These are phyloP conservation scores for Bombus picipes DNA, from an alignment of 1,140 invertebrate genomes.

Conservation along the genomic window DNA sequence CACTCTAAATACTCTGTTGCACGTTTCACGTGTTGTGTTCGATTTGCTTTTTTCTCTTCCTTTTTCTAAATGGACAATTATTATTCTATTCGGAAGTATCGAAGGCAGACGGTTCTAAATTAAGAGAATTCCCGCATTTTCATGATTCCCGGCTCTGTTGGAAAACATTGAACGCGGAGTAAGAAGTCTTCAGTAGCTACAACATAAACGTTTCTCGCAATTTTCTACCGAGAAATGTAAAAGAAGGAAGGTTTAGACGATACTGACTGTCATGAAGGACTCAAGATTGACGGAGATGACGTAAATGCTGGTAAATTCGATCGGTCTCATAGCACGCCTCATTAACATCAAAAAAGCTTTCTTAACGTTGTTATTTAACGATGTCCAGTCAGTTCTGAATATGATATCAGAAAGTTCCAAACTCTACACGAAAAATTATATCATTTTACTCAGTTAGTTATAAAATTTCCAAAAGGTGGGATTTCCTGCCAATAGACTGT, in stretches of 20 bases:
- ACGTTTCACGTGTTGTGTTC: not conserved
- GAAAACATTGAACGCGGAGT: slow-evolving; percentile 57
- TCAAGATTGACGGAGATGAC: slow-evolving; percentile 49
- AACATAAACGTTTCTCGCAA: not conserved
- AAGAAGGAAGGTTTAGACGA: too few species aligned
- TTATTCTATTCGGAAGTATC: not conserved
- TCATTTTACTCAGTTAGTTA: not conserved
- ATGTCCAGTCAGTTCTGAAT: slow-evolving; percentile 40
- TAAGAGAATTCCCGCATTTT: not conserved
- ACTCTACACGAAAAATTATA: slow-evolving; percentile 20
- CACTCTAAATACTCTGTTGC: not conserved
- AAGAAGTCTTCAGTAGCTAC: slow-evolving; percentile 60
- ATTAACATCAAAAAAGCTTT: slow-evolving; percentile 49
- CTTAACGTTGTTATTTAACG: not conserved
- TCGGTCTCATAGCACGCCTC: slow-evolving; percentile 32
- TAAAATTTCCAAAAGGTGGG: not conserved
- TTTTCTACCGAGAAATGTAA: not conserved
- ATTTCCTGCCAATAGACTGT: not conserved
- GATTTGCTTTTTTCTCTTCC: not conserved
- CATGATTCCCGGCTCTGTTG: slow-evolving; percentile 22
- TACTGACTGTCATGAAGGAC: slow-evolving; percentile 45
- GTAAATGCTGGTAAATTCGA: slow-evolving; percentile 46
- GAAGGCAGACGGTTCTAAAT: not conserved
- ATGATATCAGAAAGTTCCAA: slow-evolving; percentile 20
- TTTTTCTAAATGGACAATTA: not conserved